A percentile compares a stretch with the other conserved stretches of the same genome.
Conservation (phyloP, 2,113 vertebrate species). For the Psettodes erumei region DNA sequence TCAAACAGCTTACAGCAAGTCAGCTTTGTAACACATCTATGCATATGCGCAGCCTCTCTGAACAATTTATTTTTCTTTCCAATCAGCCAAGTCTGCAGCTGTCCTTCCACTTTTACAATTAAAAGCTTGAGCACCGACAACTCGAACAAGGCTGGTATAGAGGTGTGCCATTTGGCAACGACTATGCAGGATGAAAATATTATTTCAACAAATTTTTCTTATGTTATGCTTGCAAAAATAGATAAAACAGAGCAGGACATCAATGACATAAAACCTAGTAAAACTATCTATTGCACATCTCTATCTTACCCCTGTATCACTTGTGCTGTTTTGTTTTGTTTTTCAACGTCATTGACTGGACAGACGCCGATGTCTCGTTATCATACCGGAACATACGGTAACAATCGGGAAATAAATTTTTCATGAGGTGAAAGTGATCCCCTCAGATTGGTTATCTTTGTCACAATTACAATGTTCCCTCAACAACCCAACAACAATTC, state of each 20-base stretch:
- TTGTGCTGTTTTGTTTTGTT: not conserved
- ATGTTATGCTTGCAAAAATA: not conserved
- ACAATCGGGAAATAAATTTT: constrained; percentile 12
- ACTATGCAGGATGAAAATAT: not conserved
- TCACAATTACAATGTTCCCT: constrained; percentile 16
- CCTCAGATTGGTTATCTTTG: constrained; percentile 14
- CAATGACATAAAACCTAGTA: no score
- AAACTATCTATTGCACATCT: no score
- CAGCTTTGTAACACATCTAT: no score
- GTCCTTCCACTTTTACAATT: not conserved
- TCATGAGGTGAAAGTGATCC: constrained; percentile 54
- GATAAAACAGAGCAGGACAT: not conserved
- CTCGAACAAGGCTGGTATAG: not conserved
- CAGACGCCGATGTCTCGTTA: not conserved
- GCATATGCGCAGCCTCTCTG: constrained; percentile 20
- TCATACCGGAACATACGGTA: not conserved
- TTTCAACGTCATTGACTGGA: no score
- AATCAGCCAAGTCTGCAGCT: not conserved
- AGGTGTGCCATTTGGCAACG: not conserved
- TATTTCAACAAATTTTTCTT: not conserved
- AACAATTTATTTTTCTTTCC: not conserved
- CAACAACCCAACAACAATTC: not conserved
- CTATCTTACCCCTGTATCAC: no score
- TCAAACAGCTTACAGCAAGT: not conserved
- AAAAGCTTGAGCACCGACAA: not conserved